Base-by-base conservation (phyloP, 2,113 vertebrate species). In the Guaruba guarouba region DNA sequence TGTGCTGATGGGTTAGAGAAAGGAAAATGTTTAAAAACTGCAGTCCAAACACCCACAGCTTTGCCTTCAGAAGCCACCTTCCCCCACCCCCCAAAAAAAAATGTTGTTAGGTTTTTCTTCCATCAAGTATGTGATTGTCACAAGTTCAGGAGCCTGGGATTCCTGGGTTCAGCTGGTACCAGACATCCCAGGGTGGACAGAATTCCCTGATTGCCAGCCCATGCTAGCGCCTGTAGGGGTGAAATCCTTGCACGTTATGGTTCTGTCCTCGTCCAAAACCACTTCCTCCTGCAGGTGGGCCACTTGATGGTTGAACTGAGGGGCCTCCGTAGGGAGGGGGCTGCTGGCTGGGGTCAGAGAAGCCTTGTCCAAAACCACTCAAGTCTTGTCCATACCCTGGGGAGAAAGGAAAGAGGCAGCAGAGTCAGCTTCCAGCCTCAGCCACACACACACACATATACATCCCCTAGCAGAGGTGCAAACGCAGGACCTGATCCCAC, bases 1-100 rank as follows among this genome's bases (percentile, higher is more conserved):
- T 99, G 99, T 99, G 99, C 99, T 99, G 99, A 99, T 99, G 99
- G 98, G 99, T 98, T 98, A 99, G 98, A 99, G 98, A 99, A 98
- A 99, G 98, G 98, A 98, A 98, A 98, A 98, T 96, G 97, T 98
- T 99, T 98, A 98, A 99, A 99, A 99, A 98, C 98, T 98, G 98
- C 98, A 98, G 98, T 98, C 97, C 98, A 98, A 98, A 98, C 98
- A 98, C 99, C 97, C 98, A 98, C 97, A 99, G 99, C 98, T 98
- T 93, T 94, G 97, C 98, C 97, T 97, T 95, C 96, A 97, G 96
- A 98, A 97, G 97, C 97, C 97, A 94, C 63, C 82, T 84, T 69
- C 94, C 92, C 86, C 82, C 95, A 55, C 93, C 66, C 44, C 27
- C 68, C n/a, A 2, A 13, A n/a, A 46, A 41, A 86, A 95, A 96